Base-by-base conservation (phyloP, 2,113 vertebrate species). In the Lasiurus cinereus region DNA sequence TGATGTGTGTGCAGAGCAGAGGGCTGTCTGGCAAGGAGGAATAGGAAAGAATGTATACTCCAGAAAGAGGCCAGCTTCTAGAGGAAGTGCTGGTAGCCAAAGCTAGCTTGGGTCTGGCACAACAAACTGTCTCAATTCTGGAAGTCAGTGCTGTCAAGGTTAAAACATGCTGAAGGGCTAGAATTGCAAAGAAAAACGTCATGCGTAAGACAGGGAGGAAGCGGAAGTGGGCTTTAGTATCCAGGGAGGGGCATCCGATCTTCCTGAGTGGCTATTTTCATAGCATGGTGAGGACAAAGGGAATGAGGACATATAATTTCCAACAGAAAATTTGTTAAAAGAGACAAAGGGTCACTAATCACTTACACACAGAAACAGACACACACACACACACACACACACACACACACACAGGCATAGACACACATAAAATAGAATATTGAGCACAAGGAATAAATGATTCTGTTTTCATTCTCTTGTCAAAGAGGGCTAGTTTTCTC, bases 181-280 rank as follows among this genome's bases (percentile, higher is more conserved):
- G 54, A 69, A 50, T 14, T 86, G 54, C 48, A 33, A 4, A 19
- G 16, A 67, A 88, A 78, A 83, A 69, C 19, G 66, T 62, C 83
- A 62, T 72, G 73, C 16, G 7, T 3, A 12, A 94, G 78, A 31
- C 52, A 73, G 78, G 31, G 54, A 54, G 24, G 52, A 86, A 78
- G 67, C 93, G 89, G 91, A 94, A 93, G 69, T 50, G 22, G 22
- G 27, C 56, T 69, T 31, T 13, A 29, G 76, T 21, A 56, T 64
- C 18, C 50, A 36, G 83, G 95, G 85, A 90, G 50, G 90, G 90
- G 54, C 50, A 86, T 33, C 2, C 0, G 48, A 10, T 70, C n/a
- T 97, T 93, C 83, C 87, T 90, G 79, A 4, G 13, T 24, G 27
- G 56, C 69, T 85, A 36, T 93, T 91, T 91, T 95, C 36, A 93